Evolutionary conservation across 2,888 invertebrate species (phyloP), one percentile per base, ranked within the genome.

Genomic region (Orthonevra nobilis): DNA sequence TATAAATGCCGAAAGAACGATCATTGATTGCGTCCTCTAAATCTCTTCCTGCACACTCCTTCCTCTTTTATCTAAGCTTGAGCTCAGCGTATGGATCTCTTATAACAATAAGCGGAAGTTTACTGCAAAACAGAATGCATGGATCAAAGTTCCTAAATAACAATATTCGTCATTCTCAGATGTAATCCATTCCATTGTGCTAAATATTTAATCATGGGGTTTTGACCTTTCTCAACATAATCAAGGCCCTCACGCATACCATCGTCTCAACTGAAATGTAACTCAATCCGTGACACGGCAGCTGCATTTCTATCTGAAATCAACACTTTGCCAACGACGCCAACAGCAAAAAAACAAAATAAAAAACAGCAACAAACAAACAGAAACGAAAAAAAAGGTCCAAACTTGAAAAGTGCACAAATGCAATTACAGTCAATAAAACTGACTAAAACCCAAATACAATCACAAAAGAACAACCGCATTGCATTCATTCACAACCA

Each of bases 401-500:
- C 69, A 61, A 70, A 61, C 70, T 61, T 54, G 38, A 70, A 61
- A 70, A 61, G 61, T 70, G 52, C 61, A 70, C 46, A 70, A 70
- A 70, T 70, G 61, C 61, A 70, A 70, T 70, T 70, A 61, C 70
- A 61, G 70, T 44, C 61, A 70, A 70, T 70, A 70, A 70, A 70
- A 70, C 52, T 32, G 52, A 70, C 69, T 70, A 60, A 70, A 69
- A 70, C 19, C 52, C 26, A 34, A 61, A 61, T 44, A 52, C 60
- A 44, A 28, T 36, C 36, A 12, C 42, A 61, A 61, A 52, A 38
- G 61, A 20, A 61, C 61, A 61, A 70, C 70, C 61, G 52, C 70
- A 61, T 19, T 61, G 52, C 52, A 54, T 38, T 36, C 40, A 42
- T 23, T 10, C 32, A 44, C 48, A n/a, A n/a, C n/a, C n/a, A 50